Conservation (phyloP, 2,797 vertebrate species). For the Phoebastria nigripes region DNA sequence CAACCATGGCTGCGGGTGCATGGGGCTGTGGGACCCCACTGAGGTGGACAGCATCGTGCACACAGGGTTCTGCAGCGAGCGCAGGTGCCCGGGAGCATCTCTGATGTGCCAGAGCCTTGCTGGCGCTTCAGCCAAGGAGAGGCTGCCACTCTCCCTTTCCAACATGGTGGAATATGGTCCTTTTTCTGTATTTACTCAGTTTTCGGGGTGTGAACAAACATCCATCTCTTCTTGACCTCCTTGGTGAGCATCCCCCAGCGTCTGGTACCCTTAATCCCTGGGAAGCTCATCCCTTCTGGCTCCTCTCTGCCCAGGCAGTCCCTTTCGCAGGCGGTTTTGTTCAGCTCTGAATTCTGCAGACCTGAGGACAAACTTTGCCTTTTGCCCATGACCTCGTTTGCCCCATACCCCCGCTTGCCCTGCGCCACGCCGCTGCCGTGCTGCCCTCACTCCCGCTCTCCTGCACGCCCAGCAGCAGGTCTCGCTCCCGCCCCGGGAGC, state of each 20-base stretch:
- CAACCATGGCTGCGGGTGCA: fast-evolving
- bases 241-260: too few species aligned
- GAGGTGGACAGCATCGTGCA: fast-evolving
- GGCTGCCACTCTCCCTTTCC: not conserved
- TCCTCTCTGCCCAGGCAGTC: not conserved
- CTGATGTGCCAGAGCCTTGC: fast-evolving
- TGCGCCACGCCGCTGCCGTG: too few species aligned
- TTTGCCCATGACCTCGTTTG: too few species aligned
- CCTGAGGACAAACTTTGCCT: too few species aligned
- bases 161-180: not conserved
- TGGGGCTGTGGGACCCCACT: not conserved
- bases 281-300: too few species aligned
- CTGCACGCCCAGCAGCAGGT: too few species aligned
- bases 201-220: not conserved
- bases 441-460: too few species aligned
- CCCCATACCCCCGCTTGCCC: too few species aligned
- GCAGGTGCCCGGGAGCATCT: fast-evolving
- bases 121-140: too few species aligned
- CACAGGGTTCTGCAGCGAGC: not conserved
- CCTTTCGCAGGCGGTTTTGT: too few species aligned
- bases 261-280: not conserved
- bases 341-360: too few species aligned
- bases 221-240: not conserved
- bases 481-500: too few species aligned
- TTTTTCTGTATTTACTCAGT: not conserved